Conservation (phyloP, 2,113 vertebrate species). For the Pelvicachromis taeniatus region DNA sequence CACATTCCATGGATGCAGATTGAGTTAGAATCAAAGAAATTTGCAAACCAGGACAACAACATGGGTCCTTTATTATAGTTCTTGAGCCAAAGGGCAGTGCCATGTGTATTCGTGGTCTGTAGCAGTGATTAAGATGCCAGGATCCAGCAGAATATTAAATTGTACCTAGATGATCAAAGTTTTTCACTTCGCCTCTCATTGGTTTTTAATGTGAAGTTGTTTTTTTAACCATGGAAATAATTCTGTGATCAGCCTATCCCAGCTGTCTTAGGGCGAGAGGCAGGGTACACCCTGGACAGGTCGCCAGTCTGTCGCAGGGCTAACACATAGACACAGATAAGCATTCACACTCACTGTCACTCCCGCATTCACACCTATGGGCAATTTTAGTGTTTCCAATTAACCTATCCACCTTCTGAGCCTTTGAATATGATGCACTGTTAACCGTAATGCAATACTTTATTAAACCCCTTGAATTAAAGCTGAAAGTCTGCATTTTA, state of each 20-base stretch:
- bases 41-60: not conserved
- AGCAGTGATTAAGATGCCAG: not conserved
- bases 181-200: not conserved
- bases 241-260: not conserved
- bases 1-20: not conserved
- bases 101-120: not conserved
- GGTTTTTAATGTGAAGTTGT: not conserved
- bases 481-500: not conserved
- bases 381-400: too few species aligned
- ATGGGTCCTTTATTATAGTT: not conserved
- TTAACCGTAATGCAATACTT: not conserved
- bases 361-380: too few species aligned
- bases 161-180: not conserved
- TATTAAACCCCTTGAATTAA: not conserved
- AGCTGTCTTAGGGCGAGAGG: too few species aligned
- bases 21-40: not conserved
- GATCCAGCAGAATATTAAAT: not conserved
- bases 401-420: too few species aligned
- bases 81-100: not conserved
- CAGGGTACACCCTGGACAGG: too few species aligned
- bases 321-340: too few species aligned
- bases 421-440: not conserved
- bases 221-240: not conserved
- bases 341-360: too few species aligned
- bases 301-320: too few species aligned